phyloP scores from a whole-genome alignment of 1,140 invertebrate genomes.

The Leptopilina boulardi region DNA sequence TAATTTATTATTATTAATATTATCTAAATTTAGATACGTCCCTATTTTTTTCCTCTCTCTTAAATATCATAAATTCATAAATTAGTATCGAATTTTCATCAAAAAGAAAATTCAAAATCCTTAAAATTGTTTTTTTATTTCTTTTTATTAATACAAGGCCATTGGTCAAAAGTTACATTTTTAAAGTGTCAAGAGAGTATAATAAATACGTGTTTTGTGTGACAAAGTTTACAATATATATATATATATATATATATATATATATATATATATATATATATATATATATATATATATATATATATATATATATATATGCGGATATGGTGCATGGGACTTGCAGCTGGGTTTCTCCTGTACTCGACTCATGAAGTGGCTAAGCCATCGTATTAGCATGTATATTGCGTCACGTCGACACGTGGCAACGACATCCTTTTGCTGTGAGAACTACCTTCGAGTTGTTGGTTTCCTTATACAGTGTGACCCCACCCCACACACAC shows the following conservation, averaged over 20 bases:
- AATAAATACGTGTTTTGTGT: background rate
- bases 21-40: too few species aligned
- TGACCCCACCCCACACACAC: too few species aligned
- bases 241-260: too few species aligned
- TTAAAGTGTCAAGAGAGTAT: background rate
- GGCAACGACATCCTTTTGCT: conserved; percentile 46
- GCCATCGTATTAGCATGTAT: conserved; percentile 64
- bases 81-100: too few species aligned
- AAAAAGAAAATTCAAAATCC: too few species aligned
- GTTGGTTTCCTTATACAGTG: background rate
- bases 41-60: too few species aligned
- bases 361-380: conserved; percentile 40
- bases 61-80: too few species aligned
- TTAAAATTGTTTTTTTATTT: background rate
- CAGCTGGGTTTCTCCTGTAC: background rate
- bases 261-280: too few species aligned
- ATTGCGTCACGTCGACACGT: conserved; percentile 61
- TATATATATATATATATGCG: too few species aligned
- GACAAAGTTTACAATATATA: background rate
- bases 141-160: too few species aligned
- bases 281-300: too few species aligned
- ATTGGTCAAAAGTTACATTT: background rate
- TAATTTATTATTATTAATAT: too few species aligned
- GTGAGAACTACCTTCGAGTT: conserved; percentile 42
- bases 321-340: background rate